These are phyloP conservation scores for Scytalopus superciliaris DNA, from an alignment of 2,113 vertebrate genomes.

Conservation along the genomic window DNA sequence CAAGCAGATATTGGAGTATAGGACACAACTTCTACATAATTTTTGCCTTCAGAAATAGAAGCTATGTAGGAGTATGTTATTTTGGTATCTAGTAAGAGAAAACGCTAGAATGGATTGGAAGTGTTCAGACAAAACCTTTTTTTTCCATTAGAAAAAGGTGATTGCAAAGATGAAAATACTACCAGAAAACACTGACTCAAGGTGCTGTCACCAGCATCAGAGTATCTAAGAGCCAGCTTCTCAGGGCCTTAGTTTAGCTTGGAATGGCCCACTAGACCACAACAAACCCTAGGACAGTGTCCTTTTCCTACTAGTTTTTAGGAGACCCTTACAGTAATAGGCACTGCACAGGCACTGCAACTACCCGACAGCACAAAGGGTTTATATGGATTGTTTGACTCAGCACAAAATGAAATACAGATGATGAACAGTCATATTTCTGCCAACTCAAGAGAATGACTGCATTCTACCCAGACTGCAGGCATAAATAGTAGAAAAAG, in stretches of 20 bases:
- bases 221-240: not conserved
- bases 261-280: not conserved
- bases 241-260: not conserved
- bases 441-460: not conserved
- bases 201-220: not conserved
- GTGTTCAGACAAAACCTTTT: not conserved
- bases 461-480: not conserved
- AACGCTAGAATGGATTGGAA: not conserved
- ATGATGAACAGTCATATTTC: not conserved
- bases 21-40: not conserved
- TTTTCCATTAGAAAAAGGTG: not conserved
- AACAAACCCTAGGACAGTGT: not conserved
- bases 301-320: not conserved
- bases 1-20: not conserved
- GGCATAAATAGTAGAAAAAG: not conserved
- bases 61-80: not conserved
- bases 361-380: not conserved
- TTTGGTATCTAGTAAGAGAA: not conserved
- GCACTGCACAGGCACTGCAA: not conserved
- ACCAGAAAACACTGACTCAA: accelerated
- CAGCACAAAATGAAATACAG: not conserved
- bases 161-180: not conserved
- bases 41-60: not conserved
- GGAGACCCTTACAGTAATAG: not conserved
- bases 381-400: not conserved